Evolutionary conservation across 2,797 vertebrate genomes (phyloP).

Genomic region (Odontamblyopus lacepedii): DNA sequence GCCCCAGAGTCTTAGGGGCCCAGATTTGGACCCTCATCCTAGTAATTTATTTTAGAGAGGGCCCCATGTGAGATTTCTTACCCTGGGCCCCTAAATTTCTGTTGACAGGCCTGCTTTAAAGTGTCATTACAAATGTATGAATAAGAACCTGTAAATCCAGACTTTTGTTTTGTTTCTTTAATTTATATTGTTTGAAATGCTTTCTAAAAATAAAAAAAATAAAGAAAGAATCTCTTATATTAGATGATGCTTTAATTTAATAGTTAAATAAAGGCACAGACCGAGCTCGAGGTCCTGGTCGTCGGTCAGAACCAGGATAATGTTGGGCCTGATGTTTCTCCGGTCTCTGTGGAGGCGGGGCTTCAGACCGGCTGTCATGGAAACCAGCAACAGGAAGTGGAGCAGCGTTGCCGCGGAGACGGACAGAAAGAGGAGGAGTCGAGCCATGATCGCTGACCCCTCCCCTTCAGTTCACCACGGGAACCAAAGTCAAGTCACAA

Average conservation of each 20-base stretch:
- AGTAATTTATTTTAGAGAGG: too few species aligned
- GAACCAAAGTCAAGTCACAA: slow-evolving; percentile 22
- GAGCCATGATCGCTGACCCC: slow-evolving; percentile 76
- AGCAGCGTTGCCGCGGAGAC: slow-evolving; percentile 60
- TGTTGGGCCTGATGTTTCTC: slow-evolving; percentile 96
- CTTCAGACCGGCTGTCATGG: slow-evolving; percentile 81
- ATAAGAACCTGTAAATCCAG: too few species aligned
- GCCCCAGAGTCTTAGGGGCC: too few species aligned
- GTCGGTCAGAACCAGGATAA: slow-evolving; percentile 94
- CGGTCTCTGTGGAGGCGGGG: slow-evolving; percentile 92
- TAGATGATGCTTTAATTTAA: neutral
- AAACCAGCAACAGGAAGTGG: slow-evolving; percentile 7
- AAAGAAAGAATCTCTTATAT: neutral
- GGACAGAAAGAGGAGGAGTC: slow-evolving; percentile 78
- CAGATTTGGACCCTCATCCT: too few species aligned
- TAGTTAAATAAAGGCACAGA: slow-evolving; percentile 36
- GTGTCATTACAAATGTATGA: too few species aligned
- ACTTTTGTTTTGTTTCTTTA: too few species aligned
- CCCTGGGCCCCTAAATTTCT: too few species aligned
- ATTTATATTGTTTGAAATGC: too few species aligned
- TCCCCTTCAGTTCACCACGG: slow-evolving; percentile 8
- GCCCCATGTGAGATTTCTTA: too few species aligned
- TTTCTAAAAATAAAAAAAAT: too few species aligned
- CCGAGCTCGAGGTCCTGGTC: slow-evolving; percentile 97
- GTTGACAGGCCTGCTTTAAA: too few species aligned